Evolutionary conservation across 2,113 vertebrate species (phyloP).

Genomic region (Lepidothrix coronata): DNA sequence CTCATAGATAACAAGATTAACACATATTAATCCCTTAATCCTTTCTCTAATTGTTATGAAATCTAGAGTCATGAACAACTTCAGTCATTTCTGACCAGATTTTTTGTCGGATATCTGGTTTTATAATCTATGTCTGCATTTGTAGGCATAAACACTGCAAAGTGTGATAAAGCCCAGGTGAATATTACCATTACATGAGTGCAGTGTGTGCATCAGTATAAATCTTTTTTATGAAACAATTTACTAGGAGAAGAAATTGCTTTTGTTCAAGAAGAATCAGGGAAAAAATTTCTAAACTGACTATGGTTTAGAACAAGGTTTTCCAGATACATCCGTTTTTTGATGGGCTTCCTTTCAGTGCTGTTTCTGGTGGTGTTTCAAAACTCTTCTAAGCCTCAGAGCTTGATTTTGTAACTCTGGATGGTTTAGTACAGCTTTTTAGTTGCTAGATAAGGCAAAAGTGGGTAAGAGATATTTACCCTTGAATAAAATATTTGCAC

Average conservation of each 20-base stretch:
- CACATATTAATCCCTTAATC: constrained; percentile 24
- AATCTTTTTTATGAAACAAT: neutral
- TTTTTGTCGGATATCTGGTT: neutral
- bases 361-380: neutral
- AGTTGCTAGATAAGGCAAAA: neutral
- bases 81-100: neutral
- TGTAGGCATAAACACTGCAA: neutral
- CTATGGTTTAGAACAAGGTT: neutral
- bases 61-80: neutral
- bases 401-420: neutral
- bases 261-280: neutral
- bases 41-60: constrained; percentile 20
- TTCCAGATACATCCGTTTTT: neutral
- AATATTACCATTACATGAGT: neutral
- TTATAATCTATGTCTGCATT: neutral
- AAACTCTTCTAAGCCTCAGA: neutral
- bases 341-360: neutral
- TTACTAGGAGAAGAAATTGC: neutral
- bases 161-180: neutral
- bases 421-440: neutral
- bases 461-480: neutral
- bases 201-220: neutral
- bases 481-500: neutral
- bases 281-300: neutral
- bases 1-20: constrained; percentile 33